Base-by-base conservation (phyloP, 1,140 invertebrate species). In the Piezodorus guildinii region DNA sequence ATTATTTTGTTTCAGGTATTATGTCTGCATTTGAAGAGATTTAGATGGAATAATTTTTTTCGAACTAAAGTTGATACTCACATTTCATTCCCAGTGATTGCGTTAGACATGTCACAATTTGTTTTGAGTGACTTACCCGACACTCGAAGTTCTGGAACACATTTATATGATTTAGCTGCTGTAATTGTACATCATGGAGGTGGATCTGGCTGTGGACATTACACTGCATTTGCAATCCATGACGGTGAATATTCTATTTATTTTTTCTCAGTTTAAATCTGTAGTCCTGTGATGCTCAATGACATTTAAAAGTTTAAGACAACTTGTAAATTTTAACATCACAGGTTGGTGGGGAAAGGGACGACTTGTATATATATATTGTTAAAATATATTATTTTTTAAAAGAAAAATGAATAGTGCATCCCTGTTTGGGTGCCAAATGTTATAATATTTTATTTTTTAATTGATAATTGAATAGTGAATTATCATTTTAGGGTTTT, bases 141-240 rank as follows among this genome's bases (percentile, higher is more conserved):
- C 69, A 86, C 85, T 17, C 77, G 86, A 62, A 76, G 80, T 39
- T 77, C 75, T n/a, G 78, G 80, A 60, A 82, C 78, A 71, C 83
- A 81, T 71, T 75, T 88, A 30, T 91, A 90, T 75, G 89, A 91
- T 75, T 78, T 91, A 65, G 86, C 88, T 68, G 87, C 88, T 64
- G 87, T 91, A 68, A 88, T 91, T 70, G 88, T 91, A 60, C 89
- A 91, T 75, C 88, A 90, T 73, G 89, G 88, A 66, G 85, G 86
- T 34, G 88, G 87, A 85, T 88, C 86, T 64, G 88, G 87, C 16
- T 90, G 86, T 62, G 89, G 89, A 62, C 88, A 91, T 74, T 92
- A 91, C 74, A 91, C 88, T 67, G 85, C 88, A 64, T 91, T 88
- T 77, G 88, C 87, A 61, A 83, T 84, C 65, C 87, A 90, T 78